Percentiles rank a stretch among this genome's conserved stretches.
These are phyloP conservation scores for Metacarcinus magister DNA, from an alignment of 2,888 invertebrate species.

Conservation along the genomic window DNA sequence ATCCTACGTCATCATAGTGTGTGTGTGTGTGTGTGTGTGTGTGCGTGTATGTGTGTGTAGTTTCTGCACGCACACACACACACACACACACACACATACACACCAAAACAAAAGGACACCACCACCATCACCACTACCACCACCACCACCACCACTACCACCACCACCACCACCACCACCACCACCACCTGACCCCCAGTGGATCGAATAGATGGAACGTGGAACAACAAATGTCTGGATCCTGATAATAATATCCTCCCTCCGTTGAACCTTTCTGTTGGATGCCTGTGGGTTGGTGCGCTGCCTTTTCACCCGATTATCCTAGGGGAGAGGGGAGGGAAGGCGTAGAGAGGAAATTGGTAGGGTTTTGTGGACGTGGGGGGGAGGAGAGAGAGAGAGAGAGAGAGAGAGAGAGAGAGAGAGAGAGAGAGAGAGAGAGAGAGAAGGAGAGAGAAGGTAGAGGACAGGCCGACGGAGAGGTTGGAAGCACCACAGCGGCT, in stretches of 20 bases:
- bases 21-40: too few species aligned
- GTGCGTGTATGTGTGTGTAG: too few species aligned
- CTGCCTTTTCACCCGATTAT: not conserved
- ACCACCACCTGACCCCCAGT: not conserved
- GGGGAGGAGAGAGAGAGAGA: not conserved
- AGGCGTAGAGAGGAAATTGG: slow-evolving; percentile 35
- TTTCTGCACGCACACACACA: too few species aligned
- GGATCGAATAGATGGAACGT: not conserved
- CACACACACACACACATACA: not conserved
- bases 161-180: not conserved
- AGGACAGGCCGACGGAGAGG: not conserved
- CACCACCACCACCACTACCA: too few species aligned
- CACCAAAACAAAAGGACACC: not conserved
- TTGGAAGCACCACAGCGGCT: slow-evolving; percentile 7
- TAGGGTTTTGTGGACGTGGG: slow-evolving; percentile 29
- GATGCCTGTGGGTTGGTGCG: slow-evolving; percentile 18
- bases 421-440: slow-evolving; percentile 54
- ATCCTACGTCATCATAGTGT: too few species aligned
- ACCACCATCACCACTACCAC: too few species aligned
- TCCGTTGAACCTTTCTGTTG: not conserved
- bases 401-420: slow-evolving; percentile 37
- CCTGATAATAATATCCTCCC: not conserved
- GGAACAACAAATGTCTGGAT: not conserved
- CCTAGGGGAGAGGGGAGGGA: slow-evolving; percentile 28
- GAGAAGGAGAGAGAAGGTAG: slow-evolving; percentile 16